Base-by-base conservation (phyloP, 2,797 vertebrate genomes). In the Enteromius anoplus region DNA sequence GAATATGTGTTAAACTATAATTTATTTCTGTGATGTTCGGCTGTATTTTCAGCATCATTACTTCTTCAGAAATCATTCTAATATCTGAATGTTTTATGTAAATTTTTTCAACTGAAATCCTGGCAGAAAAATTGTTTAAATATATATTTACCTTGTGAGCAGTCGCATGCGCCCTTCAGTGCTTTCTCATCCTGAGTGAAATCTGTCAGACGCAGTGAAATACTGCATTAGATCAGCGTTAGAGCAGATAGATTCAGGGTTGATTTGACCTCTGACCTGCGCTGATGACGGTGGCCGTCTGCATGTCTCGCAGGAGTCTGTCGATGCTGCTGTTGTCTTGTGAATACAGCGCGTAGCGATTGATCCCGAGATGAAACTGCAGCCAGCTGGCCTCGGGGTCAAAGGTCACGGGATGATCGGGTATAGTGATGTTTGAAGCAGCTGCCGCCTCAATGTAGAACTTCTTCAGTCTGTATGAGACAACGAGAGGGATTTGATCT, bases 111-210 rank as follows among this genome's bases (percentile, higher is more conserved):
- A 19, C 64, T 21, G 37, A 11, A 26, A 69, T n/a, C 40, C 37
- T 68, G 21, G 2, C 17, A 19, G 14, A 71, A 23, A 21, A 42
- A 49, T 75, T 12, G 26, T 53, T 26, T 12, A 42, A 42, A 42
- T 42, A 42, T 42, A 42, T 42, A 42, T 42, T 42, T 11, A 42
- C 40, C 40, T 42, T 98, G 95, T 70, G 92, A 93, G 88, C 98
- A 99, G 89, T 99, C 97, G 23, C 98, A 99, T 0, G 92, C 93
- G 75, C 98, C 98, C 88, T 97, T 96, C 73, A 99, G 92, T 0
- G 96, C 97, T 85, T 98, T 99, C 91, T 98, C 97, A 0, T 99
- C 98, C 87, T 97, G 96, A 85, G 96, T 99, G 93, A 97, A 98
- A 93, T 99, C 98, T 99, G 94, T 29, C 87, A 88, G 84, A 84